Evolutionary conservation across 1,140 invertebrate species (phyloP).

Genomic region (Drosophila asahinai): DNA sequence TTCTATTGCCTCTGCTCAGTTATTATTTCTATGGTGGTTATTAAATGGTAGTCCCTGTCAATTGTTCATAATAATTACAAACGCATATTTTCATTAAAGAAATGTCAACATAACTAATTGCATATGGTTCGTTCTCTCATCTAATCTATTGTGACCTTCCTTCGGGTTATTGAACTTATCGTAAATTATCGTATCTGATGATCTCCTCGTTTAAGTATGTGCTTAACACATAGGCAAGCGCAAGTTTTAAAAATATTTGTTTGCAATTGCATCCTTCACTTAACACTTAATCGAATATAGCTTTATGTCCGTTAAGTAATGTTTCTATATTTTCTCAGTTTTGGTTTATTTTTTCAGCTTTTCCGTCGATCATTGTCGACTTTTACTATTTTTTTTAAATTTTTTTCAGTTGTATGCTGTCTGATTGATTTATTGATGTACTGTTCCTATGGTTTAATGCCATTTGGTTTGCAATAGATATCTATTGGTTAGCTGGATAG

Average conservation of each 20-base stretch:
- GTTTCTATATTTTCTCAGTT: slow-evolving; percentile 67
- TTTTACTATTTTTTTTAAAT: slow-evolving; percentile 72
- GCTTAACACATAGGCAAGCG: slow-evolving; percentile 50
- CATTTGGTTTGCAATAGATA: slow-evolving; percentile 15
- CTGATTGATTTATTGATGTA: slow-evolving; percentile 28
- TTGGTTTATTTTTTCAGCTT: slow-evolving; percentile 65
- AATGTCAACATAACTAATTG: slow-evolving; percentile 76
- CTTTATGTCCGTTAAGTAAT: slow-evolving; percentile 61
- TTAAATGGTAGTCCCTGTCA: slow-evolving; percentile 83
- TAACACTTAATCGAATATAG: slow-evolving; percentile 76
- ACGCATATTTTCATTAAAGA: slow-evolving; percentile 49
- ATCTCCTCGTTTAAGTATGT: slow-evolving; percentile 23
- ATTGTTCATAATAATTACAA: slow-evolving; percentile 79
- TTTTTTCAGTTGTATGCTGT: slow-evolving; percentile 54
- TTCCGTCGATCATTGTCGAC: slow-evolving; percentile 40
- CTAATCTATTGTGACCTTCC: slow-evolving; percentile 34
- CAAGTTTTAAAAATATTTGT: slow-evolving; percentile 74
- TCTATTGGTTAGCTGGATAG: slow-evolving; percentile 13
- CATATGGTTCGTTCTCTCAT: slow-evolving; percentile 40
- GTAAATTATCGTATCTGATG: slow-evolving; percentile 35
- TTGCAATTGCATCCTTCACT: slow-evolving; percentile 55
- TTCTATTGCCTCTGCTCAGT: slow-evolving; percentile 73
- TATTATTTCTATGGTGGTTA: slow-evolving; percentile 72
- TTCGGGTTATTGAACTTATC: slow-evolving; percentile 42
- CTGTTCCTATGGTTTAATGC: slow-evolving; percentile 23